phyloP scores from a whole-genome alignment of 2,797 vertebrate species.

The Streptopelia turtur region DNA sequence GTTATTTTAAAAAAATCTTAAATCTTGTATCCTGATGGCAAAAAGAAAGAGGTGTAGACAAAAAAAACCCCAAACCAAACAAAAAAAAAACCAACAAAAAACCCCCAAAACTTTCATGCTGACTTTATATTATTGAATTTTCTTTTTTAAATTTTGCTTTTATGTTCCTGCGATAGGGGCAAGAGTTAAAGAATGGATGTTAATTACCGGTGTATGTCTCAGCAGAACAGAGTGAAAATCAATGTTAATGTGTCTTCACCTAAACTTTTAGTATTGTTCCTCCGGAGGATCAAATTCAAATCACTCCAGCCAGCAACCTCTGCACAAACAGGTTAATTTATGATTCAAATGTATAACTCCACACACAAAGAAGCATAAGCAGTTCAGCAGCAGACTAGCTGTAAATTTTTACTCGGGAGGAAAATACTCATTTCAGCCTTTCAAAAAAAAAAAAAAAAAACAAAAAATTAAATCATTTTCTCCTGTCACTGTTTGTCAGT shows the following conservation, averaged over 20 bases:
- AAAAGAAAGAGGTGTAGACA: not conserved
- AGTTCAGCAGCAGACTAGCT: not conserved
- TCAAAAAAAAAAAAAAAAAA: not conserved
- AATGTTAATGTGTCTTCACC: conserved; percentile 22
- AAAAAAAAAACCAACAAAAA: no score
- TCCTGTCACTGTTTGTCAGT: not conserved
- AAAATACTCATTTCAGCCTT: not conserved
- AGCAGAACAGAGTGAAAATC: conserved; percentile 32
- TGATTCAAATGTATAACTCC: conserved; percentile 1
- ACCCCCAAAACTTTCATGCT: not conserved
- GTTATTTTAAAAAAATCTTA: not conserved
- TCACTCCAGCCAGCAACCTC: not conserved
- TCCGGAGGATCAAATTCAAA: conserved; percentile 30
- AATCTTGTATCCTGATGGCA: not conserved
- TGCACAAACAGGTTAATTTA: conserved; percentile 41
- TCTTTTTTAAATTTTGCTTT: not conserved
- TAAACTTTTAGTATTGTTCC: conserved; percentile 42
- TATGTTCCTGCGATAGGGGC: not conserved
- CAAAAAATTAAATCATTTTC: not conserved
- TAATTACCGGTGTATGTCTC: not conserved
- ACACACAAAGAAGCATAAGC: not conserved
- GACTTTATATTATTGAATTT: not conserved
- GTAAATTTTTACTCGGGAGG: not conserved
- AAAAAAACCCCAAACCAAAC: not conserved
- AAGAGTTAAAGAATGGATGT: not conserved